Base-by-base conservation (phyloP, 2,113 vertebrate genomes). In the Castor canadensis region DNA sequence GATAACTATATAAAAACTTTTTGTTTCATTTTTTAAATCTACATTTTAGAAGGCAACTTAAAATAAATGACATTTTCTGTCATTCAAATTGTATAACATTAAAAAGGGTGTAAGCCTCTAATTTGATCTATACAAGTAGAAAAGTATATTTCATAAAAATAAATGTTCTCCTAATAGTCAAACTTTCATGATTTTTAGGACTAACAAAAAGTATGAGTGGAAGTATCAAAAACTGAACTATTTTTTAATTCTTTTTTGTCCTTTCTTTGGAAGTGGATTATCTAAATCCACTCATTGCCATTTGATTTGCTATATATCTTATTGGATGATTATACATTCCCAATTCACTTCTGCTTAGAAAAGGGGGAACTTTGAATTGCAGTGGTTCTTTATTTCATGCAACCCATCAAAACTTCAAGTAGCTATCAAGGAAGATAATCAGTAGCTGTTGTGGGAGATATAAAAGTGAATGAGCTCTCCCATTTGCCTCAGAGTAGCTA, bases 131-230 rank as follows among this genome's bases (percentile, higher is more conserved):
- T 35, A 82, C 35, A 89, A 76, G 10, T 71, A 83, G 58, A 76
- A 95, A 92, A 84, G 4, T 62, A 67, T 8, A 52, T 93, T 60
- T 95, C 85, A 1, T 79, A 80, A 75, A 82, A 87, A 64, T 75
- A 84, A 97, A 80, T 88, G 19, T 75, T 88, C 13, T 24, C n/a
- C 13, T 54, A 28, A 69, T 54, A 91, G 12, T 60, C 71, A 83
- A 81, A 93, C 87, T 84, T 76, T 54, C 69, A 17, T 73, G 26
- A 89, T 84, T 87, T 35, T 91, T 95, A 88, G 9, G 45, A 80
- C 73, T 95, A 94, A 83, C 49, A 35, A 84, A 94, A 91, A 45
- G 9, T 89, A 16, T 64, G 32, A 58, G 15, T 87, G 16, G 52
- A 49, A 90, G 30, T 85, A 76, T 64, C 60, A 35, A 43, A 66